Base-by-base conservation (phyloP, 2,888 invertebrate species). In the Euplagia quadripunctaria region DNA sequence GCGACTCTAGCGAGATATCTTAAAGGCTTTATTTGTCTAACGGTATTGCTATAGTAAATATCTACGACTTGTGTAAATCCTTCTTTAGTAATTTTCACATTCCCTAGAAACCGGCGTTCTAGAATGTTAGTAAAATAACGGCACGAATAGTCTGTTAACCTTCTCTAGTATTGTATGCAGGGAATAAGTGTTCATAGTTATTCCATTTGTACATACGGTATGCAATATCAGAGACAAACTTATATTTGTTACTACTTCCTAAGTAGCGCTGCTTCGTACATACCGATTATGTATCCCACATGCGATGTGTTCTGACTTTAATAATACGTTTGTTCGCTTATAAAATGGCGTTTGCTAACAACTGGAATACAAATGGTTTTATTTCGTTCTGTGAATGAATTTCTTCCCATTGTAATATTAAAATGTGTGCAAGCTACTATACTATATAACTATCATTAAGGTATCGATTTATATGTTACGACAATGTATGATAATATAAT, bases 111-210 rank as follows among this genome's bases (percentile, higher is more conserved):
- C 83, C 79, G 85, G 74, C 89, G 89, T 89, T 87, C 84, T 85
- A 79, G 79, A 80, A 84, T 83, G 85, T 83, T 83, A 82, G 86
- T 81, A 82, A 89, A 88, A 89, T 93, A 94, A 93, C 93, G 91
- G 93, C 90, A 87, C 80, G 82, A 77, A 78, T 76, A 83, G 94
- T 89, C 90, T 93, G 83, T 75, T 88, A 89, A 91, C 90, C 91
- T 82, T 81, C 64, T 78, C 71, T 75, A 80, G 76, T 84, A 82
- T 88, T 90, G 86, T 87, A 86, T 81, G 85, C 88, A 88, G 87
- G 88, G 14, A 90, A 93, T 93, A 92, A 88, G 88, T 86, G 87
- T 88, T 91, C 91, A 92, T 92, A 88, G 88, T 88, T 87, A 87
- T 87, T 88, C 88, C 85, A 89, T 88, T 90, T 86, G 85, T 88